Conservation (phyloP, 37 sponge, comb jelly and placozoan genomes). For the Spongilla lacustris region DNA sequence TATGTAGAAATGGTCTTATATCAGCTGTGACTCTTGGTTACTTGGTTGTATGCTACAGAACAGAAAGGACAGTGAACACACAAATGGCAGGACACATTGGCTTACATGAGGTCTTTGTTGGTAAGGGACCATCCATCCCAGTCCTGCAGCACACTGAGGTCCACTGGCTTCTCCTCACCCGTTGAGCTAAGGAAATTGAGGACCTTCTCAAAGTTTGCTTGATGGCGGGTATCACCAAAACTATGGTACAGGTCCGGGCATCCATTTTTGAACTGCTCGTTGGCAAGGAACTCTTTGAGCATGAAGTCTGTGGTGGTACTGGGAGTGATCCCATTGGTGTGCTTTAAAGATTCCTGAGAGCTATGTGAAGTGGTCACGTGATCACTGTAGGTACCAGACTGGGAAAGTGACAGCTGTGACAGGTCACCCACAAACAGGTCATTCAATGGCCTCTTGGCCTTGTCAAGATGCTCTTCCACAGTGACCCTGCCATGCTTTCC, state of each 20-base stretch:
- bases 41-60: background rate
- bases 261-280: constrained; percentile 18
- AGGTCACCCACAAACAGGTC: background rate
- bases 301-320: background rate
- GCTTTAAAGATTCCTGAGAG: constrained; percentile 13
- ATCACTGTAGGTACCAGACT: constrained; percentile 12
- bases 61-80: background rate
- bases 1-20: background rate
- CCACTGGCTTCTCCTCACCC: constrained; percentile 56
- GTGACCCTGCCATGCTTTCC: background rate
- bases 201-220: constrained; percentile 52
- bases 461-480: background rate
- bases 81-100: background rate
- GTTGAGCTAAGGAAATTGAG: constrained; percentile 58
- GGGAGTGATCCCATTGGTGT: background rate
- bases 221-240: constrained; percentile 68
- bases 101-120: constrained; percentile 74
- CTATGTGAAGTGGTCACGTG: constrained; percentile 37
- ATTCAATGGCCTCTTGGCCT: background rate
- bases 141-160: constrained; percentile 58
- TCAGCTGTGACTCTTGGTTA: background rate
- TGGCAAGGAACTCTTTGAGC: background rate
- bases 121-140: constrained; percentile 85
- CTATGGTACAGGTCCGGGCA: constrained; percentile 41
- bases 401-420: constrained; percentile 24